Conservation (phyloP, 53 echinoderm and acorn worm species). For the Holothuria leucospilota region DNA sequence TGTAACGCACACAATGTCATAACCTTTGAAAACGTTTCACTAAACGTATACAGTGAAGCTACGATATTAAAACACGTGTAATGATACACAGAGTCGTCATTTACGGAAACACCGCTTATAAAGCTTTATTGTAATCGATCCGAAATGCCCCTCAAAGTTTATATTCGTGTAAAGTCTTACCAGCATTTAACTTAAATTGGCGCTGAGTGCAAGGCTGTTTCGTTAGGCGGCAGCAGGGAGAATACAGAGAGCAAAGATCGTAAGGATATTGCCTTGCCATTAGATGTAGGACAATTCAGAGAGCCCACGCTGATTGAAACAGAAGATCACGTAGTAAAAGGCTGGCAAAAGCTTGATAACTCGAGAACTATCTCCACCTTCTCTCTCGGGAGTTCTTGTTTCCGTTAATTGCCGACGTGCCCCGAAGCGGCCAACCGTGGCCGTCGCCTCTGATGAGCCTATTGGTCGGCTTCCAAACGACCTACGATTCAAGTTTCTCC, state of each 20-base stretch:
- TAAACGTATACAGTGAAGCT: too few species aligned
- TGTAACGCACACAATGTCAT: too few species aligned
- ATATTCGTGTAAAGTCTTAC: slow-evolving; percentile 5
- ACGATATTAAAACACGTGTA: too few species aligned
- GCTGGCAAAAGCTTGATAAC: slow-evolving; percentile 34
- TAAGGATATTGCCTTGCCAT: slow-evolving; percentile 28
- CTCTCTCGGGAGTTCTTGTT: slow-evolving; percentile 45
- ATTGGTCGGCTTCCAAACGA: slow-evolving; percentile 21
- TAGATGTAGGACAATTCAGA: slow-evolving; percentile 34
- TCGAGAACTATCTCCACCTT: slow-evolving; percentile 37
- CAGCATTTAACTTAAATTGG: slow-evolving; percentile 36
- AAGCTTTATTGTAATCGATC: too few species aligned
- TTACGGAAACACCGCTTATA: too few species aligned
- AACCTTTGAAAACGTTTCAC: too few species aligned
- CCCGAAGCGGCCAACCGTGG: slow-evolving; percentile 28
- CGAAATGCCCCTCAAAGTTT: background rate
- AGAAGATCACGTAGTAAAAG: slow-evolving; percentile 20
- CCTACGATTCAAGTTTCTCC: slow-evolving; percentile 37
- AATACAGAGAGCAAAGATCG: slow-evolving; percentile 17
- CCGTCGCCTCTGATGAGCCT: slow-evolving; percentile 44
- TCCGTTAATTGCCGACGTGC: slow-evolving; percentile 48
- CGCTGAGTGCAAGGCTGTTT: slow-evolving; percentile 15
- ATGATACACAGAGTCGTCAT: too few species aligned
- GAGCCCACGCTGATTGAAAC: slow-evolving; percentile 37
- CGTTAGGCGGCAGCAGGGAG: background rate